Percentiles rank a stretch among this genome's conserved stretches.
phyloP scores from a whole-genome alignment of 2,113 vertebrate species.

The Erpornis zantholeuca region DNA sequence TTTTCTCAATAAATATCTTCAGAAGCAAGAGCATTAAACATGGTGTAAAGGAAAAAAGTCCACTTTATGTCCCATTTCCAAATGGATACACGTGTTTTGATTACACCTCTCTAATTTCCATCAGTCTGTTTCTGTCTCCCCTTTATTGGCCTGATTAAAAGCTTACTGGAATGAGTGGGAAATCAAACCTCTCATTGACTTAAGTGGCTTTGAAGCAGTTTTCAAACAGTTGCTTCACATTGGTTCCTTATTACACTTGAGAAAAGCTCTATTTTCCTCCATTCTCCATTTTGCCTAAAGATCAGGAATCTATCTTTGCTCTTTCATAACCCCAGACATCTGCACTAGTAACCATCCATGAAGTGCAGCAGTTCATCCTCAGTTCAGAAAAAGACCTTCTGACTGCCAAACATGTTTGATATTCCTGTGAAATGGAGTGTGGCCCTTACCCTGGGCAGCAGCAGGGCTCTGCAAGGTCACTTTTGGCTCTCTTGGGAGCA shows the following conservation, averaged over 20 bases:
- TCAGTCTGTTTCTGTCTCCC: not conserved
- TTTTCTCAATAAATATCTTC: not conserved
- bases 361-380: not conserved
- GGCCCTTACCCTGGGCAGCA: not conserved
- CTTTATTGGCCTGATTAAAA: constrained; percentile 21
- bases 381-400: not conserved
- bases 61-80: not conserved
- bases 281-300: not conserved
- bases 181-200: not conserved
- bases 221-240: not conserved
- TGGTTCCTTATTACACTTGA: not conserved
- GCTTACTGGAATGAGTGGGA: not conserved
- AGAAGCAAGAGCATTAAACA: not conserved
- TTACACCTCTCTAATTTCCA: not conserved
- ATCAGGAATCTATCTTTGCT: not conserved
- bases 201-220: not conserved
- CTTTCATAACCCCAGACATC: not conserved
- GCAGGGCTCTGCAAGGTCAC: not conserved
- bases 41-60: not conserved
- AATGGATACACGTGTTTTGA: not conserved
- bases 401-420: not conserved
- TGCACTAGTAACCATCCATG: not conserved
- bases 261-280: not conserved
- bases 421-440: not conserved
- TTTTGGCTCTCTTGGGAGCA: not conserved